Evolutionary conservation across 2,797 vertebrate genomes (phyloP), one percentile per base, ranked within the genome.

Genomic region (Picus viridis): DNA sequence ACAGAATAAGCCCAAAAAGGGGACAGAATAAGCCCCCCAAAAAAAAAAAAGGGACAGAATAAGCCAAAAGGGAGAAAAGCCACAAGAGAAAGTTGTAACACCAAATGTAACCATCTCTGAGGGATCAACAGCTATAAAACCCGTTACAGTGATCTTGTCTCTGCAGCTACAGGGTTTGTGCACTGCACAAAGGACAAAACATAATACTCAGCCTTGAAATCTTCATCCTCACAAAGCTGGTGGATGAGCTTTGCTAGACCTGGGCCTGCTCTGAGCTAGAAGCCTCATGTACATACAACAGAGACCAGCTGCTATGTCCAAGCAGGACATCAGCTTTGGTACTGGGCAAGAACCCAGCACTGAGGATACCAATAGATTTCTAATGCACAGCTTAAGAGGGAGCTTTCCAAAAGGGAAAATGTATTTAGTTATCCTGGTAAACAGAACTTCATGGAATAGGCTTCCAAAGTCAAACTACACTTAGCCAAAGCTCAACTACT

Each of bases 281-380:
- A 79, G 14, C 81, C 67, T 29, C 26, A 27, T 29, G 27, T 15
- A 81, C 24, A 9, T 6, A 10, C 39, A 23, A 0, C 12, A 0
- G 39, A 59, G 39, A 84, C 10, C n/a, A 79, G 27, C 2, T 29
- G 39, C 20, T 3, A 12, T 2, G n/a, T 4, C 39, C 39, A 64
- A 16, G 23, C 10, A 47, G 32, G 65, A 53, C 41, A 41, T 12
- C 11, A 64, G 32, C 29, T 43, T 24, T 26, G 43, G 10, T 36
- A 36, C 13, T n/a, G 26, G n/a, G 59, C 34, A 70, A 27, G 36
- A 58, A 7, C 15, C 4, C 58, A 82, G 5, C 7, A 26, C 29
- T 29, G 59, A 57, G 41, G 54, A 34, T 15, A 57, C 41, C 58
- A 64, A 43, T 18, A 70, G 36, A 57, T 49, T 58, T 56, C 18